Evolutionary conservation across 2,888 invertebrate species (phyloP).

Genomic region (Anaspis maculata): DNA sequence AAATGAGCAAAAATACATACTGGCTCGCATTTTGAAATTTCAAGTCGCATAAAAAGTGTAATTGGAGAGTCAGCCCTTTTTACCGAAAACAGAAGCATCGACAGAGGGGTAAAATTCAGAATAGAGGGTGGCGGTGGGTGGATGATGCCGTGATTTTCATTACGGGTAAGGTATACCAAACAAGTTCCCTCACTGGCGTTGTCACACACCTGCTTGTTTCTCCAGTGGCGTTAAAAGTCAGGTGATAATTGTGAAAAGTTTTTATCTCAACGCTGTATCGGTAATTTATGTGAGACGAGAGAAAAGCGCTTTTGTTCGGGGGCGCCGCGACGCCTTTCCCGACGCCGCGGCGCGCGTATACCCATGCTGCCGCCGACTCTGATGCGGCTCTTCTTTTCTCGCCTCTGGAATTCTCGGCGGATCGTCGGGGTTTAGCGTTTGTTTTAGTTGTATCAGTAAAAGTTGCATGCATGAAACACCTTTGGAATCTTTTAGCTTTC

Average conservation of each 20-base stretch:
- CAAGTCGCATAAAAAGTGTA: too few species aligned
- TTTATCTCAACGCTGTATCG: not conserved
- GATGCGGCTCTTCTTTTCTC: not conserved
- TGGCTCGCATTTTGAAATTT: too few species aligned
- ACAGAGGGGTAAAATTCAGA: too few species aligned
- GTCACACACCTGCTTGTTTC: too few species aligned
- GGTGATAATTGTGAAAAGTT: not conserved
- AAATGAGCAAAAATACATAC: too few species aligned
- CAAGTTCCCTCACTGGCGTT: too few species aligned
- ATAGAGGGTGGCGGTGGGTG: too few species aligned
- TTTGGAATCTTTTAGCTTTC: conserved; percentile 39
- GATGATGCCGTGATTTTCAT: too few species aligned
- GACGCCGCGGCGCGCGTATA: not conserved
- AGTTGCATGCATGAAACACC: conserved; percentile 32
- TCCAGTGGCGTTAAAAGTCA: too few species aligned
- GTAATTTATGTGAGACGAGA: not conserved
- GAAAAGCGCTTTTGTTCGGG: not conserved
- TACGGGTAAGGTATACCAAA: too few species aligned
- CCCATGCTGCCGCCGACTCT: not conserved
- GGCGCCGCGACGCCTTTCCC: not conserved
- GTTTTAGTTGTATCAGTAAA: conserved; percentile 27
- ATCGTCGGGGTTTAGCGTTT: conserved; percentile 4
- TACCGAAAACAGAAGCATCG: too few species aligned
- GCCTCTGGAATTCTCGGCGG: not conserved
- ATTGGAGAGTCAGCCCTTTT: too few species aligned